Conservation (phyloP, 2,888 invertebrate species). For the Plusia festucae region DNA sequence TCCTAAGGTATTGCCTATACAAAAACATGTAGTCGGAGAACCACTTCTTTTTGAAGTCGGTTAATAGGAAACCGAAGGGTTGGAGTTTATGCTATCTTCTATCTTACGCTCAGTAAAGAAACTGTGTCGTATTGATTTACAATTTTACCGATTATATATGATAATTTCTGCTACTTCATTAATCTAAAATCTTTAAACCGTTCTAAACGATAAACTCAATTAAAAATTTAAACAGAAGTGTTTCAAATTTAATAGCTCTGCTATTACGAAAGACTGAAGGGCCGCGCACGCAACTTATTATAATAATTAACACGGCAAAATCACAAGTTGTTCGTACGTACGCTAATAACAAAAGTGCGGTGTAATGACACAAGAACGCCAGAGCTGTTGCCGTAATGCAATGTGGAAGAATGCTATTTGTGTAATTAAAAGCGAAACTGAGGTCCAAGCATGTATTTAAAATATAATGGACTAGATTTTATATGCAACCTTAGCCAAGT, state of each 20-base stretch:
- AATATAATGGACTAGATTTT: conserved; percentile 21
- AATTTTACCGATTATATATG: neutral
- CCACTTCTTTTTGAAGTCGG: too few species aligned
- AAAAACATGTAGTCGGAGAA: too few species aligned
- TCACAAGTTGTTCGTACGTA: conserved; percentile 54
- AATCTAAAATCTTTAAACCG: neutral
- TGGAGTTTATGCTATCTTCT: too few species aligned
- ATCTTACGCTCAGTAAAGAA: neutral
- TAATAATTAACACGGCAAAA: conserved; percentile 63
- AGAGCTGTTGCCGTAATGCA: conserved; percentile 36
- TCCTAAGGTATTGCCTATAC: too few species aligned
- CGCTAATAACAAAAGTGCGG: conserved; percentile 56
- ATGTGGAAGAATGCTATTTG: conserved; percentile 54
- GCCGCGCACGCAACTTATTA: conserved; percentile 55
- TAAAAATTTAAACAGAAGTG: neutral
- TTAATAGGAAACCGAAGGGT: too few species aligned
- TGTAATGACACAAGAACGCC: conserved; percentile 46
- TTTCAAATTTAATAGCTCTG: conserved; percentile 14
- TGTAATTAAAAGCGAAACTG: conserved; percentile 56
- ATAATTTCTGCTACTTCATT: neutral
- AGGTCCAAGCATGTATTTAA: conserved; percentile 42
- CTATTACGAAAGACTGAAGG: conserved; percentile 49
- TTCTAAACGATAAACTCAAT: neutral
- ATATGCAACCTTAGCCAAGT: neutral
- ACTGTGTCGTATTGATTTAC: neutral